These are phyloP conservation scores for Lasius fuliginosus DNA, from an alignment of 2,888 invertebrate species.

Conservation along the genomic window DNA sequence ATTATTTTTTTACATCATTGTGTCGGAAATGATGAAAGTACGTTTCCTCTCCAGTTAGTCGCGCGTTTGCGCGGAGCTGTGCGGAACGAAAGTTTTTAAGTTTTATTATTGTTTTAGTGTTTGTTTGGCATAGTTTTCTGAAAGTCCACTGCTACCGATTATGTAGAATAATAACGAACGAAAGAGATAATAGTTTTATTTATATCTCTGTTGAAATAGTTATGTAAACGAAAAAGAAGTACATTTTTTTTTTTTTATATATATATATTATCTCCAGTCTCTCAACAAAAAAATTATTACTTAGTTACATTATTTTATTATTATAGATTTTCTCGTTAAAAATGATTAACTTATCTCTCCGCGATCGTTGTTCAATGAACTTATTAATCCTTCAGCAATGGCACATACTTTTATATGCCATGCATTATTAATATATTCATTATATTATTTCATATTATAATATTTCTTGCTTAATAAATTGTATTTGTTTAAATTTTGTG, in stretches of 20 bases:
- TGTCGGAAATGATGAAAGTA: slow-evolving; percentile 1
- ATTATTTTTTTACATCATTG: slow-evolving; percentile 5
- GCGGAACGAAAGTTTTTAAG: slow-evolving; percentile 9
- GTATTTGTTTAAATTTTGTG: background rate
- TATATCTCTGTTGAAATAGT: background rate
- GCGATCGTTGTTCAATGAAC: background rate
- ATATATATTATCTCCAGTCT: background rate
- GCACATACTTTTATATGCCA: background rate
- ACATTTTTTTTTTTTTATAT: background rate
- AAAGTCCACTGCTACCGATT: background rate
- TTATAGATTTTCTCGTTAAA: background rate
- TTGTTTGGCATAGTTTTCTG: background rate
- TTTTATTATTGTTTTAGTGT: slow-evolving; percentile 14
- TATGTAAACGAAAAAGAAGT: background rate
- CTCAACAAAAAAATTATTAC: background rate
- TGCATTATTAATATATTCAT: background rate
- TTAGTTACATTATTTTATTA: background rate
- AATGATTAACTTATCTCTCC: background rate
- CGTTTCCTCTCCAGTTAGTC: background rate
- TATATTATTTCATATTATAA: background rate
- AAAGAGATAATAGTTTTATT: background rate
- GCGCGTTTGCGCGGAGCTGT: background rate
- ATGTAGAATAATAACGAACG: background rate
- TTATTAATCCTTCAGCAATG: background rate
- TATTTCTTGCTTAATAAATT: background rate